phyloP scores from a whole-genome alignment of 2,797 vertebrate genomes.

The Semaprochilodus insignis region DNA sequence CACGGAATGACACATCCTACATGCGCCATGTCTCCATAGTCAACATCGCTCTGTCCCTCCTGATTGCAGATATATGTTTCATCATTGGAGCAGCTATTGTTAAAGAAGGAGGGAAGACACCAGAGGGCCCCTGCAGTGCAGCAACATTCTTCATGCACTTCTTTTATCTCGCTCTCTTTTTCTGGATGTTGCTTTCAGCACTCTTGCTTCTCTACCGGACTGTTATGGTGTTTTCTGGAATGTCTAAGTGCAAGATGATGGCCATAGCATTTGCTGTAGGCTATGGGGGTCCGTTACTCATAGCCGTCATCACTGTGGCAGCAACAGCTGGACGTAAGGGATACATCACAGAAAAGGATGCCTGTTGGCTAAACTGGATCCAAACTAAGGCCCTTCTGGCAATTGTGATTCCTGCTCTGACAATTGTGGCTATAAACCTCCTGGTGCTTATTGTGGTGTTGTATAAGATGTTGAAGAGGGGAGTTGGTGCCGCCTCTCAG shows the following conservation, averaged over 20 bases:
- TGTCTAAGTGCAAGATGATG: conserved; percentile 80
- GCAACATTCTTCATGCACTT: conserved; percentile 4
- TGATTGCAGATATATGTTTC: neutral
- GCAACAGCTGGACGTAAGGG: conserved; percentile 75
- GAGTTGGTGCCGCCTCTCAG: conserved; percentile 64
- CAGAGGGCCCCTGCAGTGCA: neutral
- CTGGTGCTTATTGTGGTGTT: conserved; percentile 83
- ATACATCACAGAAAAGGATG: conserved; percentile 67
- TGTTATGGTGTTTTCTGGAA: conserved; percentile 81
- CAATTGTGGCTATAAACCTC: conserved; percentile 84
- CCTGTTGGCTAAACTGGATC: conserved; percentile 88
- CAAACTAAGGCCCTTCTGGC: conserved; percentile 85
- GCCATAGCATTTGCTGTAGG: conserved; percentile 83
- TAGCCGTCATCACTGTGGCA: conserved; percentile 82
- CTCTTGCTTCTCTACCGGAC: conserved; percentile 88
- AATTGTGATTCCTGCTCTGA: conserved; percentile 85
- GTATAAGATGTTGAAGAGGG: conserved; percentile 75
- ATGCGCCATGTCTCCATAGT: conserved; percentile 1
- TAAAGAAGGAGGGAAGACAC: conserved; percentile 55
- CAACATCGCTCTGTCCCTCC: neutral
- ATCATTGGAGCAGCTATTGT: conserved; percentile 1
- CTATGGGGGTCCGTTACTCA: conserved; percentile 85
- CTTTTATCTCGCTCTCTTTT: conserved; percentile 82
- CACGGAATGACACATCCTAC: conserved; percentile 67
- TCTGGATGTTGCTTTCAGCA: conserved; percentile 92